Conservation (phyloP, 2,113 vertebrate genomes). For the Alosa alosa region DNA sequence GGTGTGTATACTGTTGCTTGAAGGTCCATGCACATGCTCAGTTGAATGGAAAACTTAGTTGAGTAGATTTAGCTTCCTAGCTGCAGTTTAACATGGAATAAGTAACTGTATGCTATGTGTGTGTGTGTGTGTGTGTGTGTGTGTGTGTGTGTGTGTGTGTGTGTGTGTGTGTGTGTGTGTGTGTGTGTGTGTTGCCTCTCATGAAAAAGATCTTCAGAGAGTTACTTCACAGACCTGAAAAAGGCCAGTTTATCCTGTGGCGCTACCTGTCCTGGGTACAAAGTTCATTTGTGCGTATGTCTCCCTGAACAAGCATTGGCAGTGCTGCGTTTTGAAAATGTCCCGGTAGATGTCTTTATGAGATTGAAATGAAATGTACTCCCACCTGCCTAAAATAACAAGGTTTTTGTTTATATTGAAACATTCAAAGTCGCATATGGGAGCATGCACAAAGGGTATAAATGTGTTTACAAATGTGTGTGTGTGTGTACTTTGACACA, state of each 20-base stretch:
- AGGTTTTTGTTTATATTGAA: neutral
- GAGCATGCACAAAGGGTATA: neutral
- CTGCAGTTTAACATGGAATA: slow-evolving; percentile 8
- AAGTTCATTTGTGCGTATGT: neutral
- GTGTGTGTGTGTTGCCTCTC: neutral
- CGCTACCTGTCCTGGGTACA: neutral
- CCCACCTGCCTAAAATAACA: too few species aligned
- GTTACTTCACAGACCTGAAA: neutral
- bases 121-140: neutral
- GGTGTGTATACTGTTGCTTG: neutral
- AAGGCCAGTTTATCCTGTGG: neutral
- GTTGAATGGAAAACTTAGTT: slow-evolving; percentile 1
- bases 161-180: neutral
- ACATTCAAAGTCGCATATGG: neutral
- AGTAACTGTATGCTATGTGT: neutral
- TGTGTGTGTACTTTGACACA: neutral
- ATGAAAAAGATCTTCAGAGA: neutral
- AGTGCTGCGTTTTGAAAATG: neutral
- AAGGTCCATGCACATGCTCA: neutral
- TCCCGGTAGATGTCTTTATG: neutral
- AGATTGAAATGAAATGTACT: too few species aligned
- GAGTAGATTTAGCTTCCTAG: neutral
- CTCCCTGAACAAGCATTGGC: neutral
- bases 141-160: neutral
- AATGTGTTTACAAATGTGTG: neutral